These are phyloP conservation scores for Parelbella ahira DNA, from an alignment of 2,888 invertebrate species.

Conservation along the genomic window DNA sequence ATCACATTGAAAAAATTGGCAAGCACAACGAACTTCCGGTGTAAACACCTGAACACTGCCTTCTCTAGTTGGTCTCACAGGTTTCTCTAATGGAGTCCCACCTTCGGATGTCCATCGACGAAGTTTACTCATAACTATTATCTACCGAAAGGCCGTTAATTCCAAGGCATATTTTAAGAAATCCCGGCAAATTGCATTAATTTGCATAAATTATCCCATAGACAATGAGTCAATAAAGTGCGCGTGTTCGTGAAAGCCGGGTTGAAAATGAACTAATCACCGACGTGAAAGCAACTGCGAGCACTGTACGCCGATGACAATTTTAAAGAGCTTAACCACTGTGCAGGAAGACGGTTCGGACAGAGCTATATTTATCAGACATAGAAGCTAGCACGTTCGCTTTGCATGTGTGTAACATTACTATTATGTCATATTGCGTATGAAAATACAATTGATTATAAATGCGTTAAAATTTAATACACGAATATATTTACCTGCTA, in stretches of 20 bases:
- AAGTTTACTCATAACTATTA: slow-evolving; percentile 69
- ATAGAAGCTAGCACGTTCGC: slow-evolving; percentile 73
- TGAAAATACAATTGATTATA: slow-evolving; percentile 27
- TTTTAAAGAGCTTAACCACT: slow-evolving; percentile 75
- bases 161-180: slow-evolving; percentile 49
- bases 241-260: slow-evolving; percentile 59
- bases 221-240: slow-evolving; percentile 49
- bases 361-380: slow-evolving; percentile 73
- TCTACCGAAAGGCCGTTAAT: slow-evolving; percentile 41
- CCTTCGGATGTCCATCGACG: slow-evolving; percentile 86
- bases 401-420: slow-evolving; percentile 63
- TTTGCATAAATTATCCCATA: slow-evolving; percentile 25
- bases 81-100: slow-evolving; percentile 81
- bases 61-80: slow-evolving; percentile 85
- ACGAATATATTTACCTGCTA: slow-evolving; percentile 59
- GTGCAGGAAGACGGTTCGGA: slow-evolving; percentile 68
- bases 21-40: slow-evolving; percentile 91
- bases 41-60: slow-evolving; percentile 86
- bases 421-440: slow-evolving; percentile 67
- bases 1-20: slow-evolving; percentile 92
- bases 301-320: slow-evolving; percentile 76
- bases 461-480: too few relatives aligned
- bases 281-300: slow-evolving; percentile 72
- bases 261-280: slow-evolving; percentile 71
- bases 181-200: slow-evolving; percentile 5